Evolutionary conservation across 23 tunicate genomes (phyloP), one percentile per base, ranked within the genome.

Genomic region (Halocynthia aurantium): DNA sequence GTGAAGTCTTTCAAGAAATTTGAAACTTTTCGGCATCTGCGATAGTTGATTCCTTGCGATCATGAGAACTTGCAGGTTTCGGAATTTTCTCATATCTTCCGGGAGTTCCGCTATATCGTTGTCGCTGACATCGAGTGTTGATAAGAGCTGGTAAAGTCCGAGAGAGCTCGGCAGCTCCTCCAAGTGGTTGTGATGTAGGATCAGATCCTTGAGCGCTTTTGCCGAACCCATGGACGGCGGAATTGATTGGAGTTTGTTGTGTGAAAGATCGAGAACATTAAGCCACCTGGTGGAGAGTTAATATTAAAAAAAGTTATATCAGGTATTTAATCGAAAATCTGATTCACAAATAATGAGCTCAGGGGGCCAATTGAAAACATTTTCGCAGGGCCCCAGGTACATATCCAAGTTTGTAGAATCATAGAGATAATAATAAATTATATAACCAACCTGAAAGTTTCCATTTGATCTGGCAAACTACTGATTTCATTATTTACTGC

Each of bases 31-130:
- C 50, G 98, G 98, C 71, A 86, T 83, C 56, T 74, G 83, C 15
- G 83, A 73, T 8, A 92, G 86, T 12, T 78, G 77, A 61, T 91
- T 91, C 51, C 84, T 68, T 17, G 81, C 72, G 10, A 85, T 77
- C 8, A 61, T 61, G 15, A 92, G 80, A 20, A 81, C 71, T 53
- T 92, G 88, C 21, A 92, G 60, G 10, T 83, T 83, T 61, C 98
- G 73, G 82, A 82, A 83, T 61, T 86, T 92, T 22, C 99, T 76
- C 61, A 96, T 75, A 58, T 96, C 93, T 21, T 80, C 80, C 22
- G 99, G 99, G 20, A 96, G 55, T 11, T 89, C 84, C 50, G 76
- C 51, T 52, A 96, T 50, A 62, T 71, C 82, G 57, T 96, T 96
- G 52, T 89, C 86, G 70, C 78, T 50, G 6, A 82, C 69, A 78